These are phyloP conservation scores for Sympetrum striolatum DNA, from an alignment of 2,888 invertebrate genomes.

Conservation along the genomic window DNA sequence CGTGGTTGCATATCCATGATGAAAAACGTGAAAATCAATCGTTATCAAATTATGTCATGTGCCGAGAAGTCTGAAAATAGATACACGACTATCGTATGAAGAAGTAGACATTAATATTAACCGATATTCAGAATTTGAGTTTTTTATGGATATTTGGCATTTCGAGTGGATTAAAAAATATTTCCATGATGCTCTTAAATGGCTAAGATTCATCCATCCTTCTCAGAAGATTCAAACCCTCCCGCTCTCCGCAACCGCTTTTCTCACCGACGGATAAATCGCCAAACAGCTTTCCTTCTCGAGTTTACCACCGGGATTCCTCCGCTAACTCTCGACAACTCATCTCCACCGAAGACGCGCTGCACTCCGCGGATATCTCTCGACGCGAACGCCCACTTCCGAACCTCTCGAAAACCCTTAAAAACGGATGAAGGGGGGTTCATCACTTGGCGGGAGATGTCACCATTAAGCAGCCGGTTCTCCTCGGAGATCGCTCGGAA, in stretches of 20 bases:
- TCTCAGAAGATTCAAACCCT: neutral
- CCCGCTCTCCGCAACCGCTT: neutral
- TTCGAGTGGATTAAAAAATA: no score
- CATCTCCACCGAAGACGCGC: neutral
- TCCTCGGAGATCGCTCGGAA: neutral
- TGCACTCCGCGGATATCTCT: neutral
- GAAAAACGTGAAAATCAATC: no score
- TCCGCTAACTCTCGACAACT: neutral
- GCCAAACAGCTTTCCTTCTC: neutral
- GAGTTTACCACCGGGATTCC: neutral
- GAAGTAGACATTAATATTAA: no score
- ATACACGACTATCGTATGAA: no score
- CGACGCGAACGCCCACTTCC: neutral
- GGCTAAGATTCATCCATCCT: no score
- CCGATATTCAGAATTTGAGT: no score
- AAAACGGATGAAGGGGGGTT: neutral
- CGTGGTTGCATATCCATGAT: no score
- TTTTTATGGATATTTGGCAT: no score
- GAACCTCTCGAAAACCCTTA: neutral
- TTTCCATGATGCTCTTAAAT: no score
- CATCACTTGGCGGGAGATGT: neutral
- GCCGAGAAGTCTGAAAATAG: no score
- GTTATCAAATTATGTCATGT: no score
- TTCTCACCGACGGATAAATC: neutral
- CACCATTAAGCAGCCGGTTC: neutral